Evolutionary conservation across 2,113 vertebrate genomes (phyloP).

Genomic region (Chitala chitala): DNA sequence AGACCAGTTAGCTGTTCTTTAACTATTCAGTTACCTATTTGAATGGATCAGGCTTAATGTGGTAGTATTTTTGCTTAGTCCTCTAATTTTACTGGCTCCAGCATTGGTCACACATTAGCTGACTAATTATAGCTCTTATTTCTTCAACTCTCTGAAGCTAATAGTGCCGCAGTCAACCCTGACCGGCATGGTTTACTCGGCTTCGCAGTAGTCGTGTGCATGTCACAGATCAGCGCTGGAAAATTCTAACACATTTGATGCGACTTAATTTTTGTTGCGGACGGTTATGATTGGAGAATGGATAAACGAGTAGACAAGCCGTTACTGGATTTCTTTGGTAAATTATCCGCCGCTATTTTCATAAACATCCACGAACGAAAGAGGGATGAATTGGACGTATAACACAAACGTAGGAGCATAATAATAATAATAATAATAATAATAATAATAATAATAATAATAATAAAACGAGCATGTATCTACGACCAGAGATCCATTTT

Average conservation of each 20-base stretch:
- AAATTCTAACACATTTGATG: conserved; percentile 30
- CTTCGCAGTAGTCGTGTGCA: conserved; percentile 41
- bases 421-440: too few species aligned
- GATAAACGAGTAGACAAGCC: neutral
- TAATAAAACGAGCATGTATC: neutral
- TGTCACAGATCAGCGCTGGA: conserved; percentile 27
- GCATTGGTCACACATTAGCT: conserved; percentile 59
- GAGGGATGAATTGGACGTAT: neutral
- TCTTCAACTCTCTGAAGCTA: conserved; percentile 46
- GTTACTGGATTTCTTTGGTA: neutral
- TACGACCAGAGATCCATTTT: neutral
- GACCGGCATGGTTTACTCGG: conserved; percentile 66
- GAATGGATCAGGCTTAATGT: conserved; percentile 48
- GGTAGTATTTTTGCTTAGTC: conserved; percentile 44
- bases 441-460: too few species aligned
- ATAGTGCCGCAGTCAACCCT: conserved; percentile 36
- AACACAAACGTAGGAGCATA: neutral
- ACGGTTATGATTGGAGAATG: neutral
- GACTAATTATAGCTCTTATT: conserved; percentile 63
- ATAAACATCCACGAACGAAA: neutral
- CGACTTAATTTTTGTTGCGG: neutral
- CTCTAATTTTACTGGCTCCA: conserved; percentile 42
- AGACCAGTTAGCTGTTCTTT: conserved; percentile 26
- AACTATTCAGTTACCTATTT: conserved; percentile 47
- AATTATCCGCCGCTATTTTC: neutral